Conservation (phyloP, 2,888 invertebrate genomes). For the Odontocolon sp. region DNA sequence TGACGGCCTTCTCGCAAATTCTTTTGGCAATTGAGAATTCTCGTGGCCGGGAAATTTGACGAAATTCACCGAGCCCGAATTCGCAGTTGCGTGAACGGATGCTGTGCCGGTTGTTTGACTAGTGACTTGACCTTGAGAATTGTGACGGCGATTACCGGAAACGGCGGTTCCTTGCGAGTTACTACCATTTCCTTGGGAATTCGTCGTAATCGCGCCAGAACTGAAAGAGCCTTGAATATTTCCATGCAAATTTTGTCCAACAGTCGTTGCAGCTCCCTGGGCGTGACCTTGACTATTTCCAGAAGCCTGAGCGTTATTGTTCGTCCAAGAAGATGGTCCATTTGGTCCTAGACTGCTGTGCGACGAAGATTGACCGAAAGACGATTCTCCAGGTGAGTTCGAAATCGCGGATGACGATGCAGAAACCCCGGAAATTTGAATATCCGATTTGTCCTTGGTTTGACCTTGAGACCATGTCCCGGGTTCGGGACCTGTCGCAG, state of each 20-base stretch:
- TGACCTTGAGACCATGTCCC: constrained; percentile 50
- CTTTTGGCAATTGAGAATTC: constrained; percentile 56
- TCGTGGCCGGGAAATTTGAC: constrained; percentile 59
- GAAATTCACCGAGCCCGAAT: constrained; percentile 62
- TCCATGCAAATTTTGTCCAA: constrained; percentile 63
- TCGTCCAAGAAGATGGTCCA: constrained; percentile 66
- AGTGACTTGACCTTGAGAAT: constrained; percentile 65
- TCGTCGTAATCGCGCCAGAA: constrained; percentile 63
- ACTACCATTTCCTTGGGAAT: constrained; percentile 64
- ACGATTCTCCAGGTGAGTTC: constrained; percentile 62
- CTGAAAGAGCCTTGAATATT: constrained; percentile 67
- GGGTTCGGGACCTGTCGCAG: constrained; percentile 33
- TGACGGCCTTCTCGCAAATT: constrained; percentile 61
- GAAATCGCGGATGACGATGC: constrained; percentile 68
- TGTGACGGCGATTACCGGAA: constrained; percentile 64
- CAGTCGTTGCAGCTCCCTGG: constrained; percentile 66
- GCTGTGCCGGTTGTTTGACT: constrained; percentile 62
- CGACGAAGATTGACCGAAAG: constrained; percentile 68
- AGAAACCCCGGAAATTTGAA: constrained; percentile 66
- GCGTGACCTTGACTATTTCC: constrained; percentile 69
- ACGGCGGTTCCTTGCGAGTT: constrained; percentile 64
- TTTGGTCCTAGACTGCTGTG: constrained; percentile 64
- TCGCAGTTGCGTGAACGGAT: constrained; percentile 65
- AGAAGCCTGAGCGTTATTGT: constrained; percentile 65
- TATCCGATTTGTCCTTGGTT: constrained; percentile 30